Evolutionary conservation across 2,797 vertebrate genomes (phyloP).

Genomic region (Rhinella marina): DNA sequence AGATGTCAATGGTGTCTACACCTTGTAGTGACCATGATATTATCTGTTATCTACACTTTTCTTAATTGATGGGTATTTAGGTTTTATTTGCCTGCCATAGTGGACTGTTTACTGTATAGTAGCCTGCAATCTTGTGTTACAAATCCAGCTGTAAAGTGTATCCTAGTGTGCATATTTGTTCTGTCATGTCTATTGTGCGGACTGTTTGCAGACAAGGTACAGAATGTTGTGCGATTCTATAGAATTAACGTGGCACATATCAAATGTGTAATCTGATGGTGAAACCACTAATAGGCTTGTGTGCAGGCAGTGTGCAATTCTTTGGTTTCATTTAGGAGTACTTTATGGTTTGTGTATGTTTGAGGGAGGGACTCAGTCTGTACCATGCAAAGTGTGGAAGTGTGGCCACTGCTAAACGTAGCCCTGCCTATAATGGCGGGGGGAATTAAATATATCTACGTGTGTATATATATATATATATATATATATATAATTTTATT

Average conservation of each 20-base stretch:
- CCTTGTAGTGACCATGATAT: not conserved
- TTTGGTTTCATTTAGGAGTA: not conserved
- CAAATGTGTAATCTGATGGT: conserved; percentile 10
- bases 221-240: conserved; percentile 15
- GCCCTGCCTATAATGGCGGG: not conserved
- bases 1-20: not conserved
- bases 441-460: not conserved
- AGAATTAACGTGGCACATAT: conserved; percentile 14
- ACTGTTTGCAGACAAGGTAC: conserved; percentile 30
- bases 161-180: conserved; percentile 23
- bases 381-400: not conserved
- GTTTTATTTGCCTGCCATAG: not conserved
- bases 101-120: conserved; percentile 1
- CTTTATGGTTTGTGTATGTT: conserved; percentile 11
- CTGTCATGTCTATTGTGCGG: conserved; percentile 31
- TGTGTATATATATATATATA: not conserved
- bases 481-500: no score
- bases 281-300: conserved; percentile 32
- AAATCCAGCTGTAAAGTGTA: conserved; percentile 16
- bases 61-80: not conserved
- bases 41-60: not conserved
- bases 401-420: not conserved
- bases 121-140: not conserved
- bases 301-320: conserved; percentile 6
- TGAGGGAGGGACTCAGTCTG: not conserved